Evolutionary conservation across 2,797 vertebrate genomes (phyloP), one percentile per base, ranked within the genome.

Genomic region (Rhabdomys pumilio): DNA sequence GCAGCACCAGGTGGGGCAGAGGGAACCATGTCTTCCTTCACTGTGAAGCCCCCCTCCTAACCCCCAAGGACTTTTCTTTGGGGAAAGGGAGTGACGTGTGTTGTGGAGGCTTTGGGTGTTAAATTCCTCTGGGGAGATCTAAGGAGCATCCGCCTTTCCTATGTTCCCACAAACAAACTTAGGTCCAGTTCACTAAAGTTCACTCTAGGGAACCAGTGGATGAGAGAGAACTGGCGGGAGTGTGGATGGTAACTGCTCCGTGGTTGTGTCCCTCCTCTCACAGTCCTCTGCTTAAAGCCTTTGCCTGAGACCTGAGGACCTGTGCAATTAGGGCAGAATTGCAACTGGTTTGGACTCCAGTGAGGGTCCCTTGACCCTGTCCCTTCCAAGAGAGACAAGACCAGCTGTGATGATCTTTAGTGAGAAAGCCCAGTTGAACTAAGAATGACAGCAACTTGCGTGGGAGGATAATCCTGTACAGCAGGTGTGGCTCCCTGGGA

Each of bases 1-100:
- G 99, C 98, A 99, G 99, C 97, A 99, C 99, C 98, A 99, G 99
- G 99, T 99, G 85, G 77, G 79, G 53, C 90, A n/a, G 26, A 57
- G 12, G 72, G 69, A 13, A 38, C 73, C 63, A 12, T 1, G 0
- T 75, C 61, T 61, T 20, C 38, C 61, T 17, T 72, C 7, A 22
- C 72, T 17, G 22, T 73, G 22, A 24, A 44, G 53, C 44, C 8
- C 10, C 44, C 44, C 44, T 44, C 44, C 44, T 4, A 44, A n/a
- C 8, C 10, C 8, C 17, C 34, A 10, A 69, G 59, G 34, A 34
- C 44, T 24, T 53, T 24, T 53, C 77, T 85, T 26, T 38, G 31
- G 6, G 47, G 29, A 22, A 5, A 14, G 41, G 26, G 63, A 31
- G 19, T 86, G 44, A 47, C 6, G 31, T 83, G 14, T 65, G 61